These are phyloP conservation scores for Tenodera sinensis DNA, from an alignment of 2,888 invertebrate species.

Conservation along the genomic window DNA sequence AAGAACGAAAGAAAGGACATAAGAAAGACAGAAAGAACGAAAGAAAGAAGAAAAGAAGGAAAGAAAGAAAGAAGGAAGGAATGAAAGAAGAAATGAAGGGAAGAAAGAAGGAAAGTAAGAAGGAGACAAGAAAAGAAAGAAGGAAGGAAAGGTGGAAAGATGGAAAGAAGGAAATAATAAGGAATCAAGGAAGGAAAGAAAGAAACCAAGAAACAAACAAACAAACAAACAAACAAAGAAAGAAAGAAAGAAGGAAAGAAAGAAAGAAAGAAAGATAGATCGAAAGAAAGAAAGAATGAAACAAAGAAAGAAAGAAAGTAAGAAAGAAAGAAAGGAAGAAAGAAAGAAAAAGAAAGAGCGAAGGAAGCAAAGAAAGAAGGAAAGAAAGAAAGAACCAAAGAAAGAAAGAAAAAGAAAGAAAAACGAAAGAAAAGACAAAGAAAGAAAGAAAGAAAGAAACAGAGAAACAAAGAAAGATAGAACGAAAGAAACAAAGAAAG, in stretches of 20 bases:
- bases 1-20: too few relatives aligned
- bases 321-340: background rate
- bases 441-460: too few relatives aligned
- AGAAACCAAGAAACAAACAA: background rate
- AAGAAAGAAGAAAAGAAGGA: background rate
- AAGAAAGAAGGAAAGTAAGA: too few relatives aligned
- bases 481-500: background rate
- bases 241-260: background rate
- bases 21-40: too few relatives aligned
- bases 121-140: too few relatives aligned
- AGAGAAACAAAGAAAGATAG: too few relatives aligned
- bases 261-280: background rate
- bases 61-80: background rate
- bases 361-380: too few relatives aligned
- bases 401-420: too few relatives aligned
- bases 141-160: too few relatives aligned
- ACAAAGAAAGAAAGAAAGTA: background rate
- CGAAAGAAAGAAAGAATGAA: background rate
- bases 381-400: background rate
- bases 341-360: background rate
- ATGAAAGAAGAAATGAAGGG: background rate
- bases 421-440: too few relatives aligned
- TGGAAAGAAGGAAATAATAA: too few relatives aligned
- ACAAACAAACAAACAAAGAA: background rate
- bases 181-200: too few relatives aligned